Evolutionary conservation across 2,797 vertebrate species (phyloP), one percentile per base, ranked within the genome.

Genomic region (Scomberomorus guttatus): DNA sequence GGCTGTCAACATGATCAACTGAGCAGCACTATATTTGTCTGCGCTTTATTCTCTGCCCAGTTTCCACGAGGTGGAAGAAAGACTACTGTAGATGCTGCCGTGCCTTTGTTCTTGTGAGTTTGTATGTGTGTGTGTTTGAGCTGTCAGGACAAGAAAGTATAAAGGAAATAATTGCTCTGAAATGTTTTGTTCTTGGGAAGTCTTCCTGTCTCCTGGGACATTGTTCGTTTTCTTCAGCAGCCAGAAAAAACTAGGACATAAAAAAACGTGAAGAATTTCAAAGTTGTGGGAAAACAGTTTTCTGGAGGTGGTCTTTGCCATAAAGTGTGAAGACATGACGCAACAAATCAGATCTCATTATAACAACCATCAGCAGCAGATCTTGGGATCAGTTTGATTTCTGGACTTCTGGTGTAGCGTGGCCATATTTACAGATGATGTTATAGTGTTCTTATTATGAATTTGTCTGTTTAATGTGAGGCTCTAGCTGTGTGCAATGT

Each of bases 121-220:
- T 55, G n/a, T 65, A 50, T 60, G 60, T 68, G 58, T 56, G 79
- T 70, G 48, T 73, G 34, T 65, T 11, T 37, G 54, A 83, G 66
- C 76, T 89, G 84, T 92, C 92, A 90, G 55, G 71, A 75, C 51
- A 68, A 14, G 18, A 78, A 75, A 77, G 56, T 29, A 75, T 75
- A 58, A 84, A 83, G 72, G 68, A 80, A 89, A 58, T 90, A 90
- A 91, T 86, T 87, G 80, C 77, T 66, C 60, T 61, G 51, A 56
- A 68, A 44, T 10, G 0, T 71, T 66, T 70, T 24, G 25, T 78
- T 65, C 48, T 57, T 66, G 54, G 32, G 55, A 82, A 44, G 62
- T 79, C 42, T 54, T 68, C 52, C 34, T 56, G 34, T 80, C 72
- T 75, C 44, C 55, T 60, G 46, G 56, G 56, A 77, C n/a, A 18